Evolutionary conservation across 1,140 invertebrate genomes (phyloP).

Genomic region (Diorhabda elongata): DNA sequence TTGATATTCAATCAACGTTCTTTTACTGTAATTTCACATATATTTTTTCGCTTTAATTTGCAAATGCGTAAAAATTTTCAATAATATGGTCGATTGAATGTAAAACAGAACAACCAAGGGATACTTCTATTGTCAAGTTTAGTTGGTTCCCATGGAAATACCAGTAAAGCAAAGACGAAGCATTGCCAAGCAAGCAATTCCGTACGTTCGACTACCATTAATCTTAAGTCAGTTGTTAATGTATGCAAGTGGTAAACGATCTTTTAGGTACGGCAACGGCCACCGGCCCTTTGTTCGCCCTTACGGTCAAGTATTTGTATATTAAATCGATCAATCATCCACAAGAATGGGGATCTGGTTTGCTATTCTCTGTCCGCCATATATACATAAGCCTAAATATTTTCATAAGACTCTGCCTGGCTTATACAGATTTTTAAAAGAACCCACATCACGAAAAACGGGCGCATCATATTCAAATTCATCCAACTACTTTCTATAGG

Average conservation of each 20-base stretch:
- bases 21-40: too few species aligned
- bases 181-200: conserved; percentile 15
- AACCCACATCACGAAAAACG: conserved; percentile 27
- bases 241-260: conserved; percentile 47
- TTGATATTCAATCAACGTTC: too few species aligned
- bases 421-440: conserved; percentile 25
- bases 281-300: conserved; percentile 44
- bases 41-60: too few species aligned
- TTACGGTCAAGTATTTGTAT: conserved; percentile 50
- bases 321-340: conserved; percentile 49
- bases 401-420: conserved; percentile 27
- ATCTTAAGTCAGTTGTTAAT: conserved; percentile 46
- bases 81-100: too few species aligned
- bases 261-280: conserved; percentile 41
- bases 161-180: background rate
- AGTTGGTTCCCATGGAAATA: conserved; percentile 8
- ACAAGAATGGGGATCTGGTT: conserved; percentile 42
- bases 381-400: conserved; percentile 43
- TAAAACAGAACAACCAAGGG: too few species aligned
- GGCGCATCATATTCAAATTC: conserved; percentile 22
- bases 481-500: background rate
- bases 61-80: too few species aligned
- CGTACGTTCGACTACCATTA: conserved; percentile 40
- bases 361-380: conserved; percentile 34
- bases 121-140: too few species aligned